Base-by-base conservation (phyloP, 2,113 vertebrate species). In the Australoheros scitulus region DNA sequence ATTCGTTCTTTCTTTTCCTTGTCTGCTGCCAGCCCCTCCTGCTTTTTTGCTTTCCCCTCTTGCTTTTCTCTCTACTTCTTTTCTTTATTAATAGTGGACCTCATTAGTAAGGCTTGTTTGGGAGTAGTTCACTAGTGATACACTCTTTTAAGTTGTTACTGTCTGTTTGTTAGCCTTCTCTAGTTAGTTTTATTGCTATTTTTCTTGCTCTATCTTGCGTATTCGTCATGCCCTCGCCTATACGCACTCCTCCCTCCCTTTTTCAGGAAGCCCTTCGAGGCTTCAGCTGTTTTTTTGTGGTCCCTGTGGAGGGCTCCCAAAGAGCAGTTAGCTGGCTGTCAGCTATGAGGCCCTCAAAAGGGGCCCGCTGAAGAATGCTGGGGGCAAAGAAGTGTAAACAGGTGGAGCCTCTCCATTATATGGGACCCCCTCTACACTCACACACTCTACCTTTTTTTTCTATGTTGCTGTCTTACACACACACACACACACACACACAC, bases 381-480 rank as follows among this genome's bases (percentile, higher is more conserved):
- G 92, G 96, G 95, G 96, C 94, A 89, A 88, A 95, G 95, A 95
- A 96, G 96, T 96, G 96, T 96, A 97, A 98, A 98, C 97, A 97
- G 97, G 97, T 97, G 97, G 94, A 94, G 36, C 86, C 85, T 88
- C 91, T 96, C 95, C 93, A 97, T 97, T 96, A 96, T 97, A 93
- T 76, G 50, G 79, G 87, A 88, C 86, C 93, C 79, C 85, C 68
- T 83, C 77, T 61, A 75, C 83, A 79, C 79, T 81, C 85, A 72
- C 78, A 70, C 77, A 86, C 89, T 87, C 79, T 56, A 87, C 75
- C 81, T 86, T 78, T 82, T 78, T 78, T 81, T 79, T 84, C 58
- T 61, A 32, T 58, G 72, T 77, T 17, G 14, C 61, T 24, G 58
- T 80, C 77, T 80, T 76, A 70, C 36, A 29, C 38, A 4, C 64